Percentiles rank a stretch among this genome's conserved stretches.
Evolutionary conservation across 2,888 invertebrate species (phyloP).

Genomic region (Hartigia nigra): DNA sequence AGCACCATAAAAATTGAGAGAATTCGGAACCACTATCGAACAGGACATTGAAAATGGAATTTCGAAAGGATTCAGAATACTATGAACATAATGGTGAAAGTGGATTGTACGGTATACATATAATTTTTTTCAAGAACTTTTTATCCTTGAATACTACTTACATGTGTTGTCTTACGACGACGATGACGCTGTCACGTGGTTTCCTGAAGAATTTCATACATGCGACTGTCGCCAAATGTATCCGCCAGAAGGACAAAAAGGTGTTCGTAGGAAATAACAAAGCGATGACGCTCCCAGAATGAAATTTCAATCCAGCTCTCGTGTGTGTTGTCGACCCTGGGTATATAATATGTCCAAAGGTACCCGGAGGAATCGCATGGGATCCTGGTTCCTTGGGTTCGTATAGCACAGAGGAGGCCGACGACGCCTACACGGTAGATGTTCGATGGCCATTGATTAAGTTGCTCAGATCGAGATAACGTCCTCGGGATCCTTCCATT

Average conservation of each 20-base stretch:
- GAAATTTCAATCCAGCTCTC: background rate
- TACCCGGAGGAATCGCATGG: background rate
- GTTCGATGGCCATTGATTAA: conserved; percentile 48
- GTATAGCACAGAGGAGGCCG: conserved; percentile 11
- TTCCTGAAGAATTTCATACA: background rate
- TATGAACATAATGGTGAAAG: background rate
- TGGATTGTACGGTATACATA: background rate
- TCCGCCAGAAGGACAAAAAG: conserved; percentile 9
- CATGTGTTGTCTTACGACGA: background rate
- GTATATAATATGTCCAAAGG: background rate
- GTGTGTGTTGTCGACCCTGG: background rate
- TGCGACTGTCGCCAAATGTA: background rate
- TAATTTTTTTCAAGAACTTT: background rate
- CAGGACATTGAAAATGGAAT: background rate
- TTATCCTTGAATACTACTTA: background rate
- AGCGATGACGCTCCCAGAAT: conserved; percentile 41
- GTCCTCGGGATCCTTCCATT: conserved; percentile 38
- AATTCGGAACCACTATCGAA: conserved; percentile 29
- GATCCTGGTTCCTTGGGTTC: background rate
- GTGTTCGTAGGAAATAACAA: conserved; percentile 48
- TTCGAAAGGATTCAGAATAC: background rate
- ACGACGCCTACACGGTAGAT: conserved; percentile 47
- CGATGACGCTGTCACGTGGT: background rate
- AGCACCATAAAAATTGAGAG: conserved; percentile 46
- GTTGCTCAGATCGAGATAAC: conserved; percentile 49